Percentiles rank a stretch among this genome's conserved stretches.
Evolutionary conservation across 2,797 vertebrate genomes (phyloP).

Genomic region (Dryobates pubescens): DNA sequence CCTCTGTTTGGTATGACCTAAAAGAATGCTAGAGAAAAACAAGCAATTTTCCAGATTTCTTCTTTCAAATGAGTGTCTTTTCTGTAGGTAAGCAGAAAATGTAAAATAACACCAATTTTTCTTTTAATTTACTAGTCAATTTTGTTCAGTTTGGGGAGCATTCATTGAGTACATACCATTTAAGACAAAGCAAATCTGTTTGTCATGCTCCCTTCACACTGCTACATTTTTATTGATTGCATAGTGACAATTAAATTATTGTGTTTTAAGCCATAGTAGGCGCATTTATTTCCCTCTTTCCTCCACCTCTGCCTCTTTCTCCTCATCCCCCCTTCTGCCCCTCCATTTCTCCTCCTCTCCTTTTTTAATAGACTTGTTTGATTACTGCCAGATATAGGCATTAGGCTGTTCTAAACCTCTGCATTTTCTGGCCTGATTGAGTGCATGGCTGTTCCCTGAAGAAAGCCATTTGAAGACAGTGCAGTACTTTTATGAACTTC

Average conservation of each 20-base stretch:
- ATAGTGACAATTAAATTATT: conserved; percentile 62
- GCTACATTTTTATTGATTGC: conserved; percentile 58
- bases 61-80: conserved; percentile 24
- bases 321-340: accelerated
- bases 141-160: conserved; percentile 41
- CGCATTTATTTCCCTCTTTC: conserved; percentile 3
- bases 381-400: conserved; percentile 35
- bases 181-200: conserved; percentile 62
- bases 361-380: conserved; percentile 47
- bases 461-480: conserved; percentile 14
- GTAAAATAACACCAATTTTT: conserved; percentile 61
- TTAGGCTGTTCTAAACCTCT: conserved; percentile 40
- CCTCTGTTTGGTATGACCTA: conserved; percentile 20
- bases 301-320: not conserved
- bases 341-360: not conserved
- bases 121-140: conserved; percentile 64
- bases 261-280: conserved; percentile 39
- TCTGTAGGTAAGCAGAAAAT: conserved; percentile 56
- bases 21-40: not conserved
- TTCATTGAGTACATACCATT: conserved; percentile 36
- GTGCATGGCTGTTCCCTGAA: conserved; percentile 3
- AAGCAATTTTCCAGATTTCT: conserved; percentile 28
- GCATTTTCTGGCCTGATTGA: conserved; percentile 36
- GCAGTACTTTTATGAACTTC: conserved; percentile 25
- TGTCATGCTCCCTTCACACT: conserved; percentile 15